phyloP scores from a whole-genome alignment of 2,113 vertebrate genomes.

The Emberiza fucata region DNA sequence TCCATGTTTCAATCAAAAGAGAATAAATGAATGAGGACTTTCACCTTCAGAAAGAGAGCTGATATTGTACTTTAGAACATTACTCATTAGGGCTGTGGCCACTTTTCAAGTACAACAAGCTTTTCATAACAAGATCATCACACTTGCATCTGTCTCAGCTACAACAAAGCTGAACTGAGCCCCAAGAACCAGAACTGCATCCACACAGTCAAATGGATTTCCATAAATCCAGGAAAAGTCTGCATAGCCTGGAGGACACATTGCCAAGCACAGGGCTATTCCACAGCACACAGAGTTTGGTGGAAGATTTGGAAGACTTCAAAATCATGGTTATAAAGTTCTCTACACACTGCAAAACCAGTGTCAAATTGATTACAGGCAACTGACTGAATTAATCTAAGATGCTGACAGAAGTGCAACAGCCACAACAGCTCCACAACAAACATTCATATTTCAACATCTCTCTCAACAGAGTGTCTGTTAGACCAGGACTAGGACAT shows the following conservation, averaged over 20 bases:
- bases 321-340: not conserved
- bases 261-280: not conserved
- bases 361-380: not conserved
- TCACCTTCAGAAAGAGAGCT: conserved; percentile 4
- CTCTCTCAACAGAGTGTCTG: not conserved
- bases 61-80: not conserved
- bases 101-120: conserved; percentile 12
- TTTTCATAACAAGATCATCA: conserved; percentile 22
- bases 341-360: not conserved
- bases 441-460: not conserved
- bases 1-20: conserved; percentile 37
- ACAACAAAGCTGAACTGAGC: not conserved
- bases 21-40: conserved; percentile 36
- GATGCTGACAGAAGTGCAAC: not conserved
- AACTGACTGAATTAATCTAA: not conserved
- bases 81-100: conserved; percentile 12
- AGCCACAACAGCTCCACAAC: not conserved
- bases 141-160: conserved; percentile 19
- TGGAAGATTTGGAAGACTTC: not conserved
- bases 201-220: not conserved
- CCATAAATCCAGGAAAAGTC: not conserved
- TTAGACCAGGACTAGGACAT: not conserved
- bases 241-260: not conserved
- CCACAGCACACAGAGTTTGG: not conserved
- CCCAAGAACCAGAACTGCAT: not conserved